These are phyloP conservation scores for Cichladusa arquata DNA, from an alignment of 2,113 vertebrate genomes.

Conservation along the genomic window DNA sequence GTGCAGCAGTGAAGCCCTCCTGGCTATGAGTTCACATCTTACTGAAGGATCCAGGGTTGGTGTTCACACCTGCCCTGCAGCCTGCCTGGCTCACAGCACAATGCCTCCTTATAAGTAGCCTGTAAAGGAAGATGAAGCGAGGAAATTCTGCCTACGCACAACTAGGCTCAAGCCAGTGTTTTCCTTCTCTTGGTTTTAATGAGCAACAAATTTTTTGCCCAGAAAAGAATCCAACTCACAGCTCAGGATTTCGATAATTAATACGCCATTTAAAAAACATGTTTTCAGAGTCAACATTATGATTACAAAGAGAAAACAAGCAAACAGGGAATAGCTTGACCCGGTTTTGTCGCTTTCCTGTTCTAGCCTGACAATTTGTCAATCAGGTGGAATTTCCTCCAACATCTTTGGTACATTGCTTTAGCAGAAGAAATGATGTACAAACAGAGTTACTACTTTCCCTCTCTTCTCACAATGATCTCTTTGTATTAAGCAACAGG, in stretches of 20 bases:
- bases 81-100: background rate
- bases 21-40: background rate
- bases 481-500: conserved; percentile 49
- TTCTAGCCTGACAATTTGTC: conserved; percentile 28
- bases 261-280: background rate
- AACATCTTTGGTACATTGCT: background rate
- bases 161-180: conserved; percentile 16
- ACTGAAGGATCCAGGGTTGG: background rate
- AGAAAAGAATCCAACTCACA: conserved; percentile 1
- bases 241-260: conserved; percentile 9
- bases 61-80: background rate
- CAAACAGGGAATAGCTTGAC: conserved; percentile 3
- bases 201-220: conserved; percentile 25
- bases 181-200: conserved; percentile 16
- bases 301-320: conserved; percentile 14
- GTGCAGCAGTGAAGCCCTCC: background rate
- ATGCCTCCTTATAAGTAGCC: background rate
- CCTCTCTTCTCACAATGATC: conserved; percentile 32
- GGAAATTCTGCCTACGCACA: conserved; percentile 24
- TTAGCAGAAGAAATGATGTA: conserved; percentile 28
- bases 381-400: conserved; percentile 37
- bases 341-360: background rate
- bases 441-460: conserved; percentile 10
- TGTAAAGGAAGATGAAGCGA: background rate
- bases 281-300: background rate